Percentiles rank a stretch among this genome's conserved stretches.
phyloP scores from a whole-genome alignment of 2,797 vertebrate species.

The Helicolenus hilgendorfi region DNA sequence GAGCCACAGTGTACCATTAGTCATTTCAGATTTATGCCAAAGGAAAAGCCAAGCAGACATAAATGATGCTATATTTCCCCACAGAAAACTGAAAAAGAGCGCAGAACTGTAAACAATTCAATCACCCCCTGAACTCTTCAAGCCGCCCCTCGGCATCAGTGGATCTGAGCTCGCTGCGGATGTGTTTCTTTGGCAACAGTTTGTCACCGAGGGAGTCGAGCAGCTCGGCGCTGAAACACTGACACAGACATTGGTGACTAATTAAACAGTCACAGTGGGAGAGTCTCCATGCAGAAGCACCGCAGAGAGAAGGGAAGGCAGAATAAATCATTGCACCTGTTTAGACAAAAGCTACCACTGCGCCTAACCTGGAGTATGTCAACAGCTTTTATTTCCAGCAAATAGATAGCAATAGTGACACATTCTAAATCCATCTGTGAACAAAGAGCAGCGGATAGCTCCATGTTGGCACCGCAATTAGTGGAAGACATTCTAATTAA shows the following conservation, averaged over 20 bases:
- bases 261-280: slow-evolving; percentile 88
- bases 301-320: slow-evolving; percentile 57
- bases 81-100: slow-evolving; percentile 70
- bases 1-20: slow-evolving; percentile 59
- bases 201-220: slow-evolving; percentile 76
- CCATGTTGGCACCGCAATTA: slow-evolving; percentile 57
- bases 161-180: slow-evolving; percentile 61
- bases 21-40: slow-evolving; percentile 77
- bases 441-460: slow-evolving; percentile 64
- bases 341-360: slow-evolving; percentile 82
- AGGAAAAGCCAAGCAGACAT: slow-evolving; percentile 72
- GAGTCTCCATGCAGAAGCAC: slow-evolving; percentile 69
- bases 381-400: slow-evolving; percentile 82
- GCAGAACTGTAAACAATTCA: slow-evolving; percentile 82
- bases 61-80: slow-evolving; percentile 75
- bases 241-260: slow-evolving; percentile 83
- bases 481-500: slow-evolving; percentile 54
- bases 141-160: slow-evolving; percentile 72
- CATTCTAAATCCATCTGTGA: slow-evolving; percentile 71
- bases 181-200: slow-evolving; percentile 82
- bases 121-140: slow-evolving; percentile 79
- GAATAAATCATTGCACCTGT: slow-evolving; percentile 85
- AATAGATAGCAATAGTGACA: slow-evolving; percentile 67
- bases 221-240: slow-evolving; percentile 64
- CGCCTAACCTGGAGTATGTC: slow-evolving; percentile 76